phyloP scores from a whole-genome alignment of 2,113 vertebrate genomes.

The Cercocebus atys region DNA sequence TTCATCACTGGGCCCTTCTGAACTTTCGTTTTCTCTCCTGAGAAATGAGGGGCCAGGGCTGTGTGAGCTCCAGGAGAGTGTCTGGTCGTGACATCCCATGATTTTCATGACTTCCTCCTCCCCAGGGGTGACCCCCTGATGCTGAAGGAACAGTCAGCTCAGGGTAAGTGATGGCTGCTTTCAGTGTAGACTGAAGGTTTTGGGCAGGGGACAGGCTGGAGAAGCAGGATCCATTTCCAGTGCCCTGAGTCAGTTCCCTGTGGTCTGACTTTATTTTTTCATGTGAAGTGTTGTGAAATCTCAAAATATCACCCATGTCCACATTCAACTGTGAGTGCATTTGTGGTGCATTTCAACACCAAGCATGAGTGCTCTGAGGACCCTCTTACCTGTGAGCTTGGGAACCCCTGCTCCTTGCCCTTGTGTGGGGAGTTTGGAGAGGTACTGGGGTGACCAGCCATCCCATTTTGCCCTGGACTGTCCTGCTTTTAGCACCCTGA shows the following conservation, averaged over 20 bases:
- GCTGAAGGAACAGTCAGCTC: background rate
- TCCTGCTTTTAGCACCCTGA: background rate
- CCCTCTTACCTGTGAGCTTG: background rate
- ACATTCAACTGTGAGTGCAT: background rate
- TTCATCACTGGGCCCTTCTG: background rate
- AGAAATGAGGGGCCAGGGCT: background rate
- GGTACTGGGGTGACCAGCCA: too few species aligned
- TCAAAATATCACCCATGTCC: background rate
- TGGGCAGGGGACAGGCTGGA: background rate
- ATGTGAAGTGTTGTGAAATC: slow-evolving; percentile 46
- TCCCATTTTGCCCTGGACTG: background rate
- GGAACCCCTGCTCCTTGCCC: background rate
- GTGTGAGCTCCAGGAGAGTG: background rate
- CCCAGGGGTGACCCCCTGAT: background rate
- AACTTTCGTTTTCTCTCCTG: background rate
- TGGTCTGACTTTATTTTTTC: slow-evolving; percentile 27
- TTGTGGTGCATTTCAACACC: background rate
- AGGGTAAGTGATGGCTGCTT: background rate
- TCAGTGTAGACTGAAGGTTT: background rate
- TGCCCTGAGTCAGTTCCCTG: slow-evolving; percentile 41
- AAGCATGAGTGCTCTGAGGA: background rate
- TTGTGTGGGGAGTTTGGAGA: background rate
- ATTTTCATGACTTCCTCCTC: background rate
- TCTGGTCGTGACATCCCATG: background rate
- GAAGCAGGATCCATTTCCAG: background rate